Conservation (phyloP, 2,888 invertebrate genomes). For the Dyspetes luteomarginatus region DNA sequence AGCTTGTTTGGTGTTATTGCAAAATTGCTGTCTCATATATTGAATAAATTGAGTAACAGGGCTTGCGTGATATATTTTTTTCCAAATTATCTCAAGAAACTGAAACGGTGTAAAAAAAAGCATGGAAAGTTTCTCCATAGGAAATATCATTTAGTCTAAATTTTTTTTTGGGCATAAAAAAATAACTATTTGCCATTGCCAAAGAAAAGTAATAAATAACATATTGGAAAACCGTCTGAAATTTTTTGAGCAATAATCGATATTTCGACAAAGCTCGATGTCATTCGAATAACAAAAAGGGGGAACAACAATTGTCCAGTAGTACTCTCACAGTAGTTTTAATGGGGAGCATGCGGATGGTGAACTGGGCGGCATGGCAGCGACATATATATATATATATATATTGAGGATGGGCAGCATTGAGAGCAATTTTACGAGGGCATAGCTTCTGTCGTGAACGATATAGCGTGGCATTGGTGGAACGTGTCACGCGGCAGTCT, state of each 20-base stretch:
- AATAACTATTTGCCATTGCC: background rate
- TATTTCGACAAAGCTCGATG: background rate
- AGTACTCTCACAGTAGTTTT: slow-evolving; percentile 6
- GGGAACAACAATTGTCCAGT: background rate
- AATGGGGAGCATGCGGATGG: slow-evolving; percentile 27
- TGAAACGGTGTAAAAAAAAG: too few species aligned
- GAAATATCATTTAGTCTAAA: too few species aligned
- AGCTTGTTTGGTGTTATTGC: background rate
- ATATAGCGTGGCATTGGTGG: slow-evolving; percentile 55
- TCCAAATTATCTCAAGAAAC: background rate
- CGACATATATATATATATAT: background rate
- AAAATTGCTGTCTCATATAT: slow-evolving; percentile 9
- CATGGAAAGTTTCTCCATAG: too few species aligned
- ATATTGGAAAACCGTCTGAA: background rate
- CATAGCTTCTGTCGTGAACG: slow-evolving; percentile 59
- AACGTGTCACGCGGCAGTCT: slow-evolving; percentile 65
- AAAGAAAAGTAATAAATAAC: background rate
- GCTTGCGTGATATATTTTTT: background rate
- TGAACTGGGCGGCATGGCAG: background rate
- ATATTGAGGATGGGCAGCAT: slow-evolving; percentile 16
- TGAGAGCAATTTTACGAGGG: slow-evolving; percentile 68
- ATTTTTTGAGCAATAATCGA: background rate
- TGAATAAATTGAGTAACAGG: slow-evolving; percentile 12
- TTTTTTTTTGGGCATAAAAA: too few species aligned
- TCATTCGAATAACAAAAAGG: slow-evolving; percentile 1